Evolutionary conservation across 2,113 vertebrate genomes (phyloP).

Genomic region (Morone saxatilis): DNA sequence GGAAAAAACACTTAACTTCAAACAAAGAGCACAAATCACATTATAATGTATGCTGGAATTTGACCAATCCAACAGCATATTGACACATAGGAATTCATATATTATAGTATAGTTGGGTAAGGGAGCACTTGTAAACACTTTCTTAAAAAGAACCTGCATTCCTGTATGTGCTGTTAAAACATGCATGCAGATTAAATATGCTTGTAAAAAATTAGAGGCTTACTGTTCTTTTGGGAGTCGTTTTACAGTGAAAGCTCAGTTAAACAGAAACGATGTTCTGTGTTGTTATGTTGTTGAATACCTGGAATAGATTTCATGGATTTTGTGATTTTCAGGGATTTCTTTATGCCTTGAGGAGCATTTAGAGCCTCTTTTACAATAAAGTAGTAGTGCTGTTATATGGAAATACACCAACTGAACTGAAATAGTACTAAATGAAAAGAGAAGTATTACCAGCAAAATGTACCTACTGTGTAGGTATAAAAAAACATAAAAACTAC

Average conservation of each 20-base stretch:
- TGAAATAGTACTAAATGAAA: not conserved
- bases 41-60: constrained; percentile 50
- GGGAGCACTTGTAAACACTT: constrained; percentile 14
- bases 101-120: not conserved
- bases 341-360: not conserved
- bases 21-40: constrained; percentile 45
- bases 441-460: not conserved
- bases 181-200: constrained; percentile 34
- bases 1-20: constrained; percentile 66
- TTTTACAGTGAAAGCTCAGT: constrained; percentile 21
- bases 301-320: constrained; percentile 7
- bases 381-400: not conserved
- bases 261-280: not conserved
- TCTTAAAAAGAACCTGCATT: constrained; percentile 22
- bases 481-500: not conserved
- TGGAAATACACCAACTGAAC: not conserved
- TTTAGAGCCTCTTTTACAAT: not conserved
- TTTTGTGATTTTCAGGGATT: not conserved
- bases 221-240: constrained; percentile 20
- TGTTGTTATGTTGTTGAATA: not conserved
- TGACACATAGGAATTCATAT: constrained; percentile 40
- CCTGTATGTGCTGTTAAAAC: constrained; percentile 18
- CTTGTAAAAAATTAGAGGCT: constrained; percentile 44
- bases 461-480: not conserved
- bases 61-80: constrained; percentile 17